phyloP scores from a whole-genome alignment of 2,113 vertebrate species.

The Entelurus aequoreus region DNA sequence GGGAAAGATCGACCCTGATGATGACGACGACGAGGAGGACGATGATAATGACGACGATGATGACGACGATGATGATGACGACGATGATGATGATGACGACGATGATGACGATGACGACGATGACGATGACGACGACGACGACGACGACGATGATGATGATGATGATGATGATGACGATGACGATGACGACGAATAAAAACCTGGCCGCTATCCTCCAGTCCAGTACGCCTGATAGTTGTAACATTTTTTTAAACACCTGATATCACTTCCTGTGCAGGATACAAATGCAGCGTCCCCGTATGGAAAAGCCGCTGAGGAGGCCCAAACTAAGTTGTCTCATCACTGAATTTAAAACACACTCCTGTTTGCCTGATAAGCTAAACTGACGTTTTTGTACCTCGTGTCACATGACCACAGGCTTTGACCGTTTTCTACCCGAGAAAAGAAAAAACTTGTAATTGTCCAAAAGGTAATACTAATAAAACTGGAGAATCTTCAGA shows the following conservation, averaged over 20 bases:
- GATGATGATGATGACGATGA: conserved; percentile 71
- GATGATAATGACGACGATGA: conserved; percentile 67
- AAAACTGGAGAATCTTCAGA: too few species aligned
- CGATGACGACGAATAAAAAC: conserved; percentile 64
- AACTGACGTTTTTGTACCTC: conserved; percentile 14
- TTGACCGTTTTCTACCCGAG: conserved; percentile 50
- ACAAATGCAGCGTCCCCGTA: too few species aligned
- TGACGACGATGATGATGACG: conserved; percentile 52
- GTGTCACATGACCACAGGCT: conserved; percentile 5
- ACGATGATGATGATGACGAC: conserved; percentile 41
- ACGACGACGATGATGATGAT: conserved; percentile 51
- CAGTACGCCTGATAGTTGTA: not conserved
- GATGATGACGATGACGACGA: conserved; percentile 42
- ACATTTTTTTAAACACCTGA: too few species aligned
- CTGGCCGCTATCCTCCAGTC: conserved; percentile 27
- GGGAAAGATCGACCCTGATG: conserved; percentile 82
- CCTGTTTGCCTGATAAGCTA: not conserved
- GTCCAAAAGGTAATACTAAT: too few species aligned
- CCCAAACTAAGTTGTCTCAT: not conserved
- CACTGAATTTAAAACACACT: conserved; percentile 1
- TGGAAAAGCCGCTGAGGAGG: too few species aligned
- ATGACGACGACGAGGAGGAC: conserved; percentile 70
- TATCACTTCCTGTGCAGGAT: too few species aligned
- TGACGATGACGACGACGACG: conserved; percentile 22
- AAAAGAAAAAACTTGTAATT: conserved; percentile 29